Base-by-base conservation (phyloP, 2,888 invertebrate species). In the Yponomeuta sedellus region DNA sequence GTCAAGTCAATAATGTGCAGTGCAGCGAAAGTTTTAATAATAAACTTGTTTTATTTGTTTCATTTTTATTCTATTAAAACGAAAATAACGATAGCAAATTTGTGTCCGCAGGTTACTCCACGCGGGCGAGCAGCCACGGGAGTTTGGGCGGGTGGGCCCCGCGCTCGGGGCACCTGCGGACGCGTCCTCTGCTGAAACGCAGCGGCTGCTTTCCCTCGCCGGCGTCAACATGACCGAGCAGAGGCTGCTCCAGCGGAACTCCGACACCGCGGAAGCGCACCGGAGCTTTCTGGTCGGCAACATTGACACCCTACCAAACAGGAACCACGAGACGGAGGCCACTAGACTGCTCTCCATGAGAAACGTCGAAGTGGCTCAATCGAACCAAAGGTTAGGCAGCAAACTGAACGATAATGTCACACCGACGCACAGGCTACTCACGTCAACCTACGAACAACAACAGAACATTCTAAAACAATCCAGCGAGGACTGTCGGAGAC, bases 401-500 rank as follows among this genome's bases (percentile, higher is more conserved):
- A 90, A 88, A 74, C 71, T 83, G 22, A 85, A 76, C 69, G 89
- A 86, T 67, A 78, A 77, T 66, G 70, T 77, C 68, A 74, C 80
- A 64, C 88, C 88, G 2, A 79, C 88, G 52, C 92, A 88, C 71
- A 84, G 92, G 70, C 77, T 92, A 10, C 82, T 92, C n/a, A 80
- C 89, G 5, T 86, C 91, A 12, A 92, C 92, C 19, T 92, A 93
- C 69, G 93, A 93, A 78, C 93, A 93, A 74, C 92, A 92, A 72
- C 92, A 92, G 68, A 92, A 92, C 71, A 93, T 93, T 68, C 78
- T 93, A 64, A 93, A 93, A 78, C 93, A 93, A 76, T 93, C 93
- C 57, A 94, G 94, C 68, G 95, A 95, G 83, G 95, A 95, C 77
- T 94, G 94, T 72, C 87, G 94, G 67, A 85, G 94, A 68, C 83